These are phyloP conservation scores for Theristicus caerulescens DNA, from an alignment of 2,113 vertebrate species.

Conservation along the genomic window DNA sequence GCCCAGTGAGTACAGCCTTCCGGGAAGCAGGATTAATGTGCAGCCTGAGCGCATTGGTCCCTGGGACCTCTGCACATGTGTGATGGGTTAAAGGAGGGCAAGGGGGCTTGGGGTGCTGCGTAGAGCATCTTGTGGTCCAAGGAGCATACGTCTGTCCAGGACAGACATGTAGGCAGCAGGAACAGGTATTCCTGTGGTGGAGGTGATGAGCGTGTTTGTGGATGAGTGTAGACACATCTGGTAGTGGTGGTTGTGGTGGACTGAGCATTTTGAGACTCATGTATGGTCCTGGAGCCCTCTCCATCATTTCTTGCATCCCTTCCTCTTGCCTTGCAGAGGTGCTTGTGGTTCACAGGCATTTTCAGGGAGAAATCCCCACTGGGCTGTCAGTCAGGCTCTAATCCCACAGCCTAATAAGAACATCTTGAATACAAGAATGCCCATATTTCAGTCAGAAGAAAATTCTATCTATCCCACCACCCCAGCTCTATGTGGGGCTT, in stretches of 20 bases:
- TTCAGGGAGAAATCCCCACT: background rate
- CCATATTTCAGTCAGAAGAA: background rate
- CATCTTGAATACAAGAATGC: background rate
- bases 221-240: background rate
- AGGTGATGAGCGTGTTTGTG: background rate
- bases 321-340: background rate
- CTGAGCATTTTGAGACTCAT: background rate
- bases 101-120: background rate
- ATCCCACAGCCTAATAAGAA: background rate
- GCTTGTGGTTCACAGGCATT: background rate
- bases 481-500: background rate
- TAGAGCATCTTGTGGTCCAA: background rate
- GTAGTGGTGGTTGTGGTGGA: too few species aligned
- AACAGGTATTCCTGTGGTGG: background rate
- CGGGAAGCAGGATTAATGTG: slow-evolving; percentile 7
- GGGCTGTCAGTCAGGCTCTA: background rate
- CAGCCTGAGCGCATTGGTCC: background rate
- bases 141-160: rapidly evolving
- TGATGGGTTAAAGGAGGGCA: background rate
- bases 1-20: background rate
- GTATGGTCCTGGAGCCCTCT: background rate
- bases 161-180: rapidly evolving
- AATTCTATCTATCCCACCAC: background rate
- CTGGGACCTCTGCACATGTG: background rate
- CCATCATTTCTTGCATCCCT: background rate